These are phyloP conservation scores for Pseudorectes ferrugineus DNA, from an alignment of 2,113 vertebrate species.

Conservation along the genomic window DNA sequence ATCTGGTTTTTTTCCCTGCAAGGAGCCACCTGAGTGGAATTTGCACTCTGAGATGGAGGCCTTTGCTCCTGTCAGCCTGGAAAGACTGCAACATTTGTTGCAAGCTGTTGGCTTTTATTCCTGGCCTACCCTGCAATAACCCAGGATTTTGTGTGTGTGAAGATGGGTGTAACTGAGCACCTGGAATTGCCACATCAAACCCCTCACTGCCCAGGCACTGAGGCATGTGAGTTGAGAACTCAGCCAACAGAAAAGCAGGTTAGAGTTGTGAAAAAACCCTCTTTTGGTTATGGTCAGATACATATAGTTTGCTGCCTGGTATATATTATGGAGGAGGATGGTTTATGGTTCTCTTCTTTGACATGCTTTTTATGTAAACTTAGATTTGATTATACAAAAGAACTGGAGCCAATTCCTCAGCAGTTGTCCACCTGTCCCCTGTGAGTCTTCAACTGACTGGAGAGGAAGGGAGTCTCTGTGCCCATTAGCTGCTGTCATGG, in stretches of 20 bases:
- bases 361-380: not conserved
- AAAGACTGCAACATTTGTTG: not conserved
- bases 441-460: not conserved
- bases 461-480: not conserved
- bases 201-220: fast-evolving
- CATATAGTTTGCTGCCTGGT: not conserved
- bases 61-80: not conserved
- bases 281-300: not conserved
- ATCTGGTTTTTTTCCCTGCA: not conserved
- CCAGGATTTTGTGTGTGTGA: not conserved
- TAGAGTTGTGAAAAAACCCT: not conserved
- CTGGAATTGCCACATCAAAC: not conserved
- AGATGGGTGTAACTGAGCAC: not conserved
- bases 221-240: fast-evolving
- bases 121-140: not conserved
- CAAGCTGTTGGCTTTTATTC: not conserved
- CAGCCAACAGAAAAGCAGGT: not conserved
- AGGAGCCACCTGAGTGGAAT: not conserved
- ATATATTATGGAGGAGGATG: not conserved
- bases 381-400: not conserved
- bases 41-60: not conserved
- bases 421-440: not conserved
- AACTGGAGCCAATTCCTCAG: not conserved
- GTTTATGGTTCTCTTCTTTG: not conserved
- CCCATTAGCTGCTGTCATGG: fast-evolving